Conservation (phyloP, 2,888 invertebrate genomes). For the Seladonia tumulorum region DNA sequence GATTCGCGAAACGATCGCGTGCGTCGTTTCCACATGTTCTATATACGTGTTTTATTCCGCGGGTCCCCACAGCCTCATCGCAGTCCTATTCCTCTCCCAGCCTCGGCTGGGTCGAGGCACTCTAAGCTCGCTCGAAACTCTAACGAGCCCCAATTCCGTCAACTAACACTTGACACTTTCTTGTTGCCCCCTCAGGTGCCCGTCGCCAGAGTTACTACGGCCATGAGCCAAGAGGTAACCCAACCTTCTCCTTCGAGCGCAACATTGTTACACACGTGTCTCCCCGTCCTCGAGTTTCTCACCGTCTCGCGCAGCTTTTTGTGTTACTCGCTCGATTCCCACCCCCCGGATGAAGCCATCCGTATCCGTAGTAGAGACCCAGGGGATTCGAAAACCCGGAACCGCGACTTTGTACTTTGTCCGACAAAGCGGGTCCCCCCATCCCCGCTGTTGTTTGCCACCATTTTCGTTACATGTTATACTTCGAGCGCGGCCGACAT, state of each 20-base stretch:
- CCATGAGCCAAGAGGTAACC: slow-evolving; percentile 91
- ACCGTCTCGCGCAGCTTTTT: slow-evolving; percentile 39
- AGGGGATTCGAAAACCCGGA: not conserved
- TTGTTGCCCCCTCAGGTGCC: slow-evolving; percentile 83
- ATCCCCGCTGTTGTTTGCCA: not conserved
- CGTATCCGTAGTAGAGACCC: not conserved
- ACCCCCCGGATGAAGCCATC: not conserved
- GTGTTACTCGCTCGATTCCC: slow-evolving; percentile 42
- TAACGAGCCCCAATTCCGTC: slow-evolving; percentile 66
- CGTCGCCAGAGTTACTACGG: slow-evolving; percentile 88
- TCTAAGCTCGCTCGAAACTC: slow-evolving; percentile 53
- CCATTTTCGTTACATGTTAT: not conserved
- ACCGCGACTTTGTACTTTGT: not conserved
- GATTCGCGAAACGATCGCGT: no score
- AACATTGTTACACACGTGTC: slow-evolving; percentile 37
- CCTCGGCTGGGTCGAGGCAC: slow-evolving; percentile 43
- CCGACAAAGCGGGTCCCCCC: not conserved
- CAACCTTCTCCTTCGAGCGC: slow-evolving; percentile 67
- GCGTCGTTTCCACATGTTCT: no score
- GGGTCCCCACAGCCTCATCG: slow-evolving; percentile 22
- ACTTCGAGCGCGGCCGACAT: slow-evolving; percentile 30
- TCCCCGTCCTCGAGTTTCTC: slow-evolving; percentile 12
- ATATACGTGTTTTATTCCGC: slow-evolving; percentile 13
- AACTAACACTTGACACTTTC: slow-evolving; percentile 71
- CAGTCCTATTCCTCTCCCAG: slow-evolving; percentile 15